Base-by-base conservation (phyloP, 2,888 invertebrate species). In the Meteorus colon region DNA sequence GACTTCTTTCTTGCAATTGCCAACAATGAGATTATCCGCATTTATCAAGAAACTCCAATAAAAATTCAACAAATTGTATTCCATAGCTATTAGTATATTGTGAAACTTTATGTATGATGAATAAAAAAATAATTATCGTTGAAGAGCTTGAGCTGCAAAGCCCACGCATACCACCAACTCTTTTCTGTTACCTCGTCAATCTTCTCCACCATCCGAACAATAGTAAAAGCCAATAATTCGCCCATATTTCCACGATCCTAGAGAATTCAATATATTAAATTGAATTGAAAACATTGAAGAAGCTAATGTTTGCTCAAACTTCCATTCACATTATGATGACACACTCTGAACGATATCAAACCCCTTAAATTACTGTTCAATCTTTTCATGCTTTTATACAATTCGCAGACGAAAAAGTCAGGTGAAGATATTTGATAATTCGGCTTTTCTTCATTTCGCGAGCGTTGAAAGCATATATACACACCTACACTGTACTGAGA, bases 81-180 rank as follows among this genome's bases (percentile, higher is more conserved):
- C 5, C 4, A 34, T 8, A 29, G 10, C 29, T 63, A 63, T 63
- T 63, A 63, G 6, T 34, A 29, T 63, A 63, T 34, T n/a, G 34
- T 29, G 34, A 5, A 31, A 34, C 8, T 16, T 34, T 63, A n/a
- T 27, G 14, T 59, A 29, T 34, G 10, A 16, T 63, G n/a, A 34
- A 63, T 63, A 63, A 16, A 63, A 62, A 29, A 63, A 63, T 29
- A 34, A 63, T 63, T 5, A 63, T 63, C 29, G n/a, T 34, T 12
- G 31, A n/a, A 29, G 34, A 16, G 10, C 34, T 34, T 34, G 14
- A 16, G n/a, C 29, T 63, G 63, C 29, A 29, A 8, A 63, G 12
- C 63, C 63, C 63, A 63, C 63, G n/a, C 63, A 31, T 63, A 31
- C 16, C 31, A 16, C 63, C 63, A 63, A 63, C 63, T 63, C 63